Base-by-base conservation (phyloP, 2,888 invertebrate genomes). In the Drosophila macrospina region DNA sequence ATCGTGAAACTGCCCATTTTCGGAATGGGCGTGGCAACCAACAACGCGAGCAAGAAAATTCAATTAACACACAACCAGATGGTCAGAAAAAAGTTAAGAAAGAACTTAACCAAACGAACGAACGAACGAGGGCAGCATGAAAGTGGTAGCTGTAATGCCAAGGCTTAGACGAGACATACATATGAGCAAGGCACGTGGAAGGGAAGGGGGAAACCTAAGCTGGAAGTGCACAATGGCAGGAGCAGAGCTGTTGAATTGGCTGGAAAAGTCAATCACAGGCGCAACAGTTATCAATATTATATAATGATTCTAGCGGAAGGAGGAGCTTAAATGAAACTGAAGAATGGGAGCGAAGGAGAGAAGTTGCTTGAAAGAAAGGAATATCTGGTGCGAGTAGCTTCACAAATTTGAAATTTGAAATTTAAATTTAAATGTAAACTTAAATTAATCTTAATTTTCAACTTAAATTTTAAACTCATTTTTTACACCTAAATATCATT, bases 41-140 rank as follows among this genome's bases (percentile, higher is more conserved):
- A 52, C 42, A 13, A 24, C 32, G 26, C 42, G 34, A 34, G 8
- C 34, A 16, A 41, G 50, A 37, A 69, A 65, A 64, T 74, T 72
- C 60, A 74, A 68, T 68, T 67, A 74, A 41, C 47, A 20, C 47
- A 13, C 47, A 37, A 8, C 34, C 42, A 64, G 57, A 44, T 51
- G 45, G 37, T 11, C 37, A 32, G 24, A 64, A 57, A 39, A n/a
- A 2, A 16, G 3, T 2, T 20, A 20, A 20, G 3, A 20, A 20
- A 3, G 3, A 20, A 20, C 20, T 3, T 2, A 20, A 3, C 11
- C 20, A 48, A 37, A n/a, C 28, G 0, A n/a, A 37, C 37, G 7
- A 47, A 39, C 32, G 45, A 24, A 5, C 5, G 13, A 56, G 20
- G 7, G 47, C 4, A 47, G 6, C 7, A 34, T 11, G 11, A 28